A percentile compares a stretch with the other conserved stretches of the same genome.
These are phyloP conservation scores for Ophthalmolycus amberensis DNA, from an alignment of 2,113 vertebrate species.

Conservation along the genomic window DNA sequence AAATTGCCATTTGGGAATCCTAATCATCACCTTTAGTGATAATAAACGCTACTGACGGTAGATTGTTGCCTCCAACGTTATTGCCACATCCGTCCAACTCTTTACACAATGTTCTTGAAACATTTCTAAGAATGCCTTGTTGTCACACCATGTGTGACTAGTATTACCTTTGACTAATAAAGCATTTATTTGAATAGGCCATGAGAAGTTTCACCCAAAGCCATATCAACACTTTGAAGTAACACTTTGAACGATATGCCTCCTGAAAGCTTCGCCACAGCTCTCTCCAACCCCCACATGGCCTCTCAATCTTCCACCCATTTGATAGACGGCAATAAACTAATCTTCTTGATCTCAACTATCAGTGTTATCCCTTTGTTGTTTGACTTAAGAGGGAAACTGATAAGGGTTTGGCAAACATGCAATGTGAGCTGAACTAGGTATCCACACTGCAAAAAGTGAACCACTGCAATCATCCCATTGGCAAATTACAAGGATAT, in stretches of 20 bases:
- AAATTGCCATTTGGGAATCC: conserved; percentile 16
- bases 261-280: conserved; percentile 42
- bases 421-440: conserved; percentile 36
- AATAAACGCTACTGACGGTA: not conserved
- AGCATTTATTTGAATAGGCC: conserved; percentile 39
- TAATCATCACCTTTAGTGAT: conserved; percentile 46
- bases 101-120: conserved; percentile 45
- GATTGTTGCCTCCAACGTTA: conserved; percentile 20
- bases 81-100: conserved; percentile 19
- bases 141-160: conserved; percentile 52
- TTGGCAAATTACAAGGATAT: not conserved
- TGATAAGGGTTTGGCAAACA: conserved; percentile 57
- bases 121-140: conserved; percentile 33
- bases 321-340: conserved; percentile 72
- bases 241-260: conserved; percentile 55
- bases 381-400: conserved; percentile 68
- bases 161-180: conserved; percentile 58
- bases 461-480: not conserved
- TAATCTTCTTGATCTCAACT: conserved; percentile 79
- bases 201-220: conserved; percentile 35
- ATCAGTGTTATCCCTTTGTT: conserved; percentile 70
- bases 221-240: conserved; percentile 64
- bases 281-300: conserved; percentile 39
- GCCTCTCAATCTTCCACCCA: conserved; percentile 73
- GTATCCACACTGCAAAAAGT: conserved; percentile 30